phyloP scores from a whole-genome alignment of 1,140 invertebrate species.

The Caerostris extrusa region DNA sequence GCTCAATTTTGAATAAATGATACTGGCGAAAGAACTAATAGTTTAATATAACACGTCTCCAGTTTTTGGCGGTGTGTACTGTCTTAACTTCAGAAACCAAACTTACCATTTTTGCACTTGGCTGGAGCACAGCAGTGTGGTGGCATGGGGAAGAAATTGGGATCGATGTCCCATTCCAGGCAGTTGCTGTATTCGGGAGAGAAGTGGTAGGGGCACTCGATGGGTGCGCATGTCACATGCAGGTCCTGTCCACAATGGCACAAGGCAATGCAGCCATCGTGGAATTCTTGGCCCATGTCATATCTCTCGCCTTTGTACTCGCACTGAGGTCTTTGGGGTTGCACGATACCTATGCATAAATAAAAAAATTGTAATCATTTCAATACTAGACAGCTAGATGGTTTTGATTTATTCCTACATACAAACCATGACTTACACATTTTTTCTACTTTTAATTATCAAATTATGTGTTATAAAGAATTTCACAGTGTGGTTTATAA shows the following conservation, averaged over 20 bases:
- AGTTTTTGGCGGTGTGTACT: no score
- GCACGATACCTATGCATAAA: constrained; percentile 50
- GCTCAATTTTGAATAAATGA: no score
- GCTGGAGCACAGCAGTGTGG: constrained; percentile 91
- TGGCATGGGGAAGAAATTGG: constrained; percentile 86
- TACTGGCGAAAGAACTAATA: no score
- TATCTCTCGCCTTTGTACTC: constrained; percentile 85
- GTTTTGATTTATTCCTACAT: no score
- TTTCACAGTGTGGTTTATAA: no score
- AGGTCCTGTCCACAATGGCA: constrained; percentile 87
- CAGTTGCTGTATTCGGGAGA: constrained; percentile 87
- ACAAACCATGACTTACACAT: no score
- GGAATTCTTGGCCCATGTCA: constrained; percentile 85
- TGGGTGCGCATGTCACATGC: constrained; percentile 87
- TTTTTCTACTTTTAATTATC: no score
- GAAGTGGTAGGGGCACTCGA: constrained; percentile 79
- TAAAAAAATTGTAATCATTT: no score
- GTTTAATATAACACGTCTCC: no score
- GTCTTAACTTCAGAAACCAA: no score
- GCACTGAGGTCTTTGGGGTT: constrained; percentile 80
- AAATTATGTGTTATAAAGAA: no score
- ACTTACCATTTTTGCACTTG: constrained; percentile 80
- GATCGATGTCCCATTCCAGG: constrained; percentile 90
- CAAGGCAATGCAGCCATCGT: constrained; percentile 88
- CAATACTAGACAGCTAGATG: no score